phyloP scores from a whole-genome alignment of 2,113 vertebrate genomes.

The Oryctolagus cuniculus region DNA sequence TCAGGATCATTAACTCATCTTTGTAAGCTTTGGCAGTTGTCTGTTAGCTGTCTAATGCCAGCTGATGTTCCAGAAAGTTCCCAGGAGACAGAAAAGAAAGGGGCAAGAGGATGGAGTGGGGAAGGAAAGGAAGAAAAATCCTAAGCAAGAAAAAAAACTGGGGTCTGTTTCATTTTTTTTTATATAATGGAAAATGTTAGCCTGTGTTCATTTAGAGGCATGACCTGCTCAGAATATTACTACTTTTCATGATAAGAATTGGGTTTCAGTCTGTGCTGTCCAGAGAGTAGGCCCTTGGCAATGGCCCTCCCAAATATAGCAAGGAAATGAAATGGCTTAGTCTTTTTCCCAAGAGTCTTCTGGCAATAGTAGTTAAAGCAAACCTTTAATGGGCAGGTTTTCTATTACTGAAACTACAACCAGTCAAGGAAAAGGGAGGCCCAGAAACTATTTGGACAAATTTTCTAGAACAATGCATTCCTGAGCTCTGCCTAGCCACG shows the following conservation, averaged over 20 bases:
- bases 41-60: slow-evolving; percentile 52
- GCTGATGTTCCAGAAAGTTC: background rate
- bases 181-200: background rate
- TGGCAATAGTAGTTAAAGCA: slow-evolving; percentile 30
- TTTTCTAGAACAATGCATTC: slow-evolving; percentile 74
- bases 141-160: slow-evolving; percentile 47
- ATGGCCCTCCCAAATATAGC: background rate
- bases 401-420: slow-evolving; percentile 48
- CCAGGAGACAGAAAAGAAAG: slow-evolving; percentile 6
- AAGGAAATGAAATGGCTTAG: background rate
- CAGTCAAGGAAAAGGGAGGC: slow-evolving; percentile 37
- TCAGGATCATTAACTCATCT: background rate
- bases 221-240: background rate
- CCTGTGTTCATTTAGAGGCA: slow-evolving; percentile 6
- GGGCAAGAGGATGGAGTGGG: background rate
- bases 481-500: slow-evolving; percentile 38
- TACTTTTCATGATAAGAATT: slow-evolving; percentile 14
- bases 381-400: slow-evolving; percentile 45
- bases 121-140: background rate
- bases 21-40: background rate
- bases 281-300: background rate
- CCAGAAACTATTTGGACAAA: slow-evolving; percentile 36
- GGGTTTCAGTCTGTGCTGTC: background rate
- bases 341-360: background rate
- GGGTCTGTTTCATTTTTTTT: slow-evolving; percentile 22